Conservation (phyloP, 2,797 vertebrate genomes). For the Aratinga solstitialis region DNA sequence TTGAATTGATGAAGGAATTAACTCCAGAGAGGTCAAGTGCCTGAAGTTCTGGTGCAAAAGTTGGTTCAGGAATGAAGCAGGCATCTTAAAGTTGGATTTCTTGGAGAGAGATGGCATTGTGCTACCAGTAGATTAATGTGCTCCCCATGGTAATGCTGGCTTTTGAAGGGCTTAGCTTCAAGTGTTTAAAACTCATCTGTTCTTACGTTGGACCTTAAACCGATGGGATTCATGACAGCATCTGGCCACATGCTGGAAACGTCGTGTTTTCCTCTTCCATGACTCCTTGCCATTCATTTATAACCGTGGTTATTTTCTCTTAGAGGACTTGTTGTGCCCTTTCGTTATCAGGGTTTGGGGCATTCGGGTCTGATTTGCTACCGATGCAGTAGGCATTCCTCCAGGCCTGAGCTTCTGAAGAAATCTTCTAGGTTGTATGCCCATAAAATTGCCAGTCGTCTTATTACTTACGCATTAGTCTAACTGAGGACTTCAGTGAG, state of each 20-base stretch:
- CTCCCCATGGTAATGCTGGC: slow-evolving; percentile 15
- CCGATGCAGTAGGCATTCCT: neutral
- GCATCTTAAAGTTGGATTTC: neutral
- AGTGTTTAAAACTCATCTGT: slow-evolving; percentile 47
- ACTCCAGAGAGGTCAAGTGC: neutral
- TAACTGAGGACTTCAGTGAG: neutral
- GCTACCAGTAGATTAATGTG: neutral
- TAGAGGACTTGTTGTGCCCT: slow-evolving; percentile 30
- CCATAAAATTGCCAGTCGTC: neutral
- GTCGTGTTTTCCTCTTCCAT: slow-evolving; percentile 25
- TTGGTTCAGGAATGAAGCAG: neutral
- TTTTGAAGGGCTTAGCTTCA: slow-evolving; percentile 54
- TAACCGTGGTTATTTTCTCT: slow-evolving; percentile 31
- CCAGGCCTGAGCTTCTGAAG: neutral
- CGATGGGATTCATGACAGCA: slow-evolving; percentile 40
- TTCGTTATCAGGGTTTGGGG: neutral
- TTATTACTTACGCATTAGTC: neutral
- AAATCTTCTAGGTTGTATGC: neutral
- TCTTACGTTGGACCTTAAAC: slow-evolving; percentile 52
- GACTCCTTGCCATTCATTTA: slow-evolving; percentile 33
- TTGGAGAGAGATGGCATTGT: neutral
- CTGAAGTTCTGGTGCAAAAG: neutral
- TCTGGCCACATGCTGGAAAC: slow-evolving; percentile 44
- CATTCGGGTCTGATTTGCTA: neutral
- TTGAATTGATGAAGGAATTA: neutral